phyloP scores from a whole-genome alignment of 2,797 vertebrate species.

The Mormyrops attenuatus region DNA sequence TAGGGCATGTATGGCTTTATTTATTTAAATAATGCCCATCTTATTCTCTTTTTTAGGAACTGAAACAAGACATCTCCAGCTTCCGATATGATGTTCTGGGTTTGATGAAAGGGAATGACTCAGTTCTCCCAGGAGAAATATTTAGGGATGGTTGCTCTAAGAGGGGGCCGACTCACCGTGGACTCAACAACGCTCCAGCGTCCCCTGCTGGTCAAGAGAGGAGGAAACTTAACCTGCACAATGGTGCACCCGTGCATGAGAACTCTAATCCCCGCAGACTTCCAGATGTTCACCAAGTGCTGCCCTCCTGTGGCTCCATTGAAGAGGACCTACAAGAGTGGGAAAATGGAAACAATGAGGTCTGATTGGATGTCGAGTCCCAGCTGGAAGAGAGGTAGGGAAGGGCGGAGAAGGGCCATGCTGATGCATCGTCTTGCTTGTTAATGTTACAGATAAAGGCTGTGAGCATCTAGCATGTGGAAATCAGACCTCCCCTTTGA shows the following conservation, averaged over 20 bases:
- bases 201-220: conserved; percentile 53
- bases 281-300: conserved; percentile 48
- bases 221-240: conserved; percentile 62
- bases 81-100: conserved; percentile 95
- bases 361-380: neutral
- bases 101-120: conserved; percentile 75
- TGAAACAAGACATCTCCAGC: conserved; percentile 97
- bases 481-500: neutral
- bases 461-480: neutral
- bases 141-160: conserved; percentile 50
- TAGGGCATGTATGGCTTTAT: neutral
- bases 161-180: conserved; percentile 67
- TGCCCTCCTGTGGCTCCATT: conserved; percentile 37
- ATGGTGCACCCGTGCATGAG: conserved; percentile 60
- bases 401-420: neutral
- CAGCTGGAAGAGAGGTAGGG: conserved; percentile 29
- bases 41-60: conserved; percentile 64
- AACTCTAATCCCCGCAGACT: conserved; percentile 46
- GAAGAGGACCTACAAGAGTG: conserved; percentile 26
- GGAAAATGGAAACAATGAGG: neutral
- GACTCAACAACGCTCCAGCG: conserved; percentile 58
- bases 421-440: neutral
- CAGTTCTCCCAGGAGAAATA: conserved; percentile 51
- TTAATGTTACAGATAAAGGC: neutral
- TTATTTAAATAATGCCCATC: neutral